Base-by-base conservation (phyloP, 2,797 vertebrate genomes). In the Characodon lateralis region DNA sequence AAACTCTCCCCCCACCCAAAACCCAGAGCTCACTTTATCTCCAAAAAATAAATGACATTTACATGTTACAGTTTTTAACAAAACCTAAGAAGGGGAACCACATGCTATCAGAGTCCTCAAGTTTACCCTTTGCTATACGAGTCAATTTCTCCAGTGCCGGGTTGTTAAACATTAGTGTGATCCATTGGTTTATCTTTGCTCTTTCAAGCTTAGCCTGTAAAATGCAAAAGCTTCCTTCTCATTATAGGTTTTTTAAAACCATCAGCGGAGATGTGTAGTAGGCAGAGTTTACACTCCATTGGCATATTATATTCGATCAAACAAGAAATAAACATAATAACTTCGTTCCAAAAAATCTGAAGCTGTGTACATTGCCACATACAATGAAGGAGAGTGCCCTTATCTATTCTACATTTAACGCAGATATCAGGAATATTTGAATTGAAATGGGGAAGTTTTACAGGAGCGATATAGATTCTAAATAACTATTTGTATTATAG, bases 81-180 rank as follows among this genome's bases (percentile, higher is more conserved):
- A 31, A 31, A 31, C 31, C 31, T 31, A 31, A 31, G 31, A 2
- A 43, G 65, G 65, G 22, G 1, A 14, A 46, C 20, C 65, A 46
- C 24, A 68, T 68, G 24, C 24, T 22, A 5, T 43, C n/a, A 46
- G 39, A 68, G 65, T 68, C 41, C 12, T 46, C 2, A 43, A 68
- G 65, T 20, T 43, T 68, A 24, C 65, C 20, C 24, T 68, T 41
- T 41, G 35, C 22, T 66, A 66, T 41, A 66, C 63, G 75, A 81
- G 79, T 39, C 72, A 48, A 20, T 68, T 83, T 80, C 56, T 78
- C 55, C 50, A 48, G 73, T 68, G 65, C 65, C 65, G n/a, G 20
- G 35, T 66, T 68, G 39, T 46, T 68, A 22, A 1, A 24, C 65
- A 68, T 1, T 26, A 46, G 4, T 4, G 43, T 68, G 22, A 61